phyloP scores from a whole-genome alignment of 2,113 vertebrate genomes.

The Natator depressus region DNA sequence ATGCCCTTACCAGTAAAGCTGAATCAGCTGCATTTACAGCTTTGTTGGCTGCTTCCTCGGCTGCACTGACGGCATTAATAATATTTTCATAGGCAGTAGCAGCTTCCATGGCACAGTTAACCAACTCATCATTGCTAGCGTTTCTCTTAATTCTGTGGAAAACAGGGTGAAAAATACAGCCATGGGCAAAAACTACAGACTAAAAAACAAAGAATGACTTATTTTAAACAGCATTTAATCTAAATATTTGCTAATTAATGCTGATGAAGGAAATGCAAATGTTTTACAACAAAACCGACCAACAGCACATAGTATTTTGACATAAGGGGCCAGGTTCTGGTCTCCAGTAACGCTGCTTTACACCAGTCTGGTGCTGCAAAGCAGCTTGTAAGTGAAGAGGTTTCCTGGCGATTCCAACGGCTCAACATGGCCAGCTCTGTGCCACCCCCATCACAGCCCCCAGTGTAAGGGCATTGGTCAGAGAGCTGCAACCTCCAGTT shows the following conservation, averaged over 20 bases:
- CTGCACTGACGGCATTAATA: constrained; percentile 88
- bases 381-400: not conserved
- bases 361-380: not conserved
- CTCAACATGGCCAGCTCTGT: not conserved
- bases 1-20: constrained; percentile 82
- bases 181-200: not conserved
- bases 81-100: constrained; percentile 92
- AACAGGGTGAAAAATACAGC: not conserved
- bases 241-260: not conserved
- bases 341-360: not conserved
- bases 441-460: not conserved
- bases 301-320: not conserved
- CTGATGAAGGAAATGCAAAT: not conserved
- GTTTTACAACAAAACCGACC: not conserved
- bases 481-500: not conserved
- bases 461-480: not conserved
- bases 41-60: constrained; percentile 87
- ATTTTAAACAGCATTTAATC: not conserved
- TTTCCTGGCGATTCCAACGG: not conserved
- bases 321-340: not conserved
- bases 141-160: constrained; percentile 84
- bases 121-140: constrained; percentile 81
- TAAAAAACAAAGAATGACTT: not conserved
- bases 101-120: constrained; percentile 87
- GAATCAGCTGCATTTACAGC: constrained; percentile 86